Evolutionary conservation across 2,797 vertebrate species (phyloP).

Genomic region (Syngnathus rostellatus): DNA sequence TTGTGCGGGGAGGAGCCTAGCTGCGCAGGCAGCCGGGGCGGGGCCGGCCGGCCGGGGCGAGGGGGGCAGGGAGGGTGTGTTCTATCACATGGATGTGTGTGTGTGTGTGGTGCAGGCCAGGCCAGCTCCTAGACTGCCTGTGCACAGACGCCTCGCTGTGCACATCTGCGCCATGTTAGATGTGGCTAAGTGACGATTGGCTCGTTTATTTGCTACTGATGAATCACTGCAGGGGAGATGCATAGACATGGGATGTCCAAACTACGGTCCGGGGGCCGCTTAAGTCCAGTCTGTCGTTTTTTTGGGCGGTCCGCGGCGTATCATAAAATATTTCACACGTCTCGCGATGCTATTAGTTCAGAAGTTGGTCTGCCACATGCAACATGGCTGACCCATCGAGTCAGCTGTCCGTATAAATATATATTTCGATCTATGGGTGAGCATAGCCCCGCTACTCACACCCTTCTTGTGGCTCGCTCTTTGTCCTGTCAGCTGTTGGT

Average conservation of each 20-base stretch:
- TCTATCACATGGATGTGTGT: slow-evolving; percentile 33
- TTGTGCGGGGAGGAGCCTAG: slow-evolving; percentile 54
- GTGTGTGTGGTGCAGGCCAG: slow-evolving; percentile 47
- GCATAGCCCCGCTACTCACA: slow-evolving; percentile 30
- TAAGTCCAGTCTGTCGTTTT: too few species aligned
- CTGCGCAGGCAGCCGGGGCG: slow-evolving; percentile 4
- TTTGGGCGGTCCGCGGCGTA: too few species aligned
- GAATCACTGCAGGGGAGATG: too few species aligned
- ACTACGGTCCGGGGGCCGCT: too few species aligned
- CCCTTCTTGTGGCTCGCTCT: slow-evolving; percentile 31
- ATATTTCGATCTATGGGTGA: slow-evolving; percentile 5
- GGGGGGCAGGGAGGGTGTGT: not conserved
- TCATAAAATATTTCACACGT: too few species aligned
- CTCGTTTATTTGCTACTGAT: not conserved
- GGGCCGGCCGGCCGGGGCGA: not conserved
- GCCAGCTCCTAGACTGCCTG: slow-evolving; percentile 11
- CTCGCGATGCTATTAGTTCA: not conserved
- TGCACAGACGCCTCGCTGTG: not conserved
- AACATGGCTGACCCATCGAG: not conserved
- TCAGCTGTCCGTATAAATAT: not conserved
- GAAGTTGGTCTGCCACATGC: not conserved
- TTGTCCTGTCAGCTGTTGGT: slow-evolving; percentile 59
- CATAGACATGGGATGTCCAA: too few species aligned
- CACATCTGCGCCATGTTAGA: not conserved
- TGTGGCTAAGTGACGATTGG: not conserved